These are phyloP conservation scores for Parasteatoda lunata DNA, from an alignment of 2,888 invertebrate genomes.

Conservation along the genomic window DNA sequence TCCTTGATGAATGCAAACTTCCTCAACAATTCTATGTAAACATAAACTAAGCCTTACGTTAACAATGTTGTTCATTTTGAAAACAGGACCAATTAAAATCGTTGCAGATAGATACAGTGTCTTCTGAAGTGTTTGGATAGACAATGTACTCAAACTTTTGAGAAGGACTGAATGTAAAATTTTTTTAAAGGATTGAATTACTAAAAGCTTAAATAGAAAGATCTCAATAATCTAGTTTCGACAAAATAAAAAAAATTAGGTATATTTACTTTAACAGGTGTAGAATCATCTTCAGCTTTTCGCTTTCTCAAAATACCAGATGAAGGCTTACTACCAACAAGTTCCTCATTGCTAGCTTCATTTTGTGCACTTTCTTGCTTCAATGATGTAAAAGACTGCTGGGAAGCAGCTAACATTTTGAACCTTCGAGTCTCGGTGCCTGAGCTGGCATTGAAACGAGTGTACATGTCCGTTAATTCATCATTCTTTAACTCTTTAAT, in stretches of 20 bases:
- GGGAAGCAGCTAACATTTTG: constrained; percentile 49
- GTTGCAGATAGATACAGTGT: too few species aligned
- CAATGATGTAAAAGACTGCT: background rate
- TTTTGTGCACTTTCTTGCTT: background rate
- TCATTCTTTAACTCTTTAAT: constrained; percentile 16
- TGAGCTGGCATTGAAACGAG: constrained; percentile 44
- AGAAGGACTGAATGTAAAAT: too few species aligned
- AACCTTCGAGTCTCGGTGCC: constrained; percentile 37
- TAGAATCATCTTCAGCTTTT: constrained; percentile 7
- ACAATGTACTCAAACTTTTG: too few species aligned
- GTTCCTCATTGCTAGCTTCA: background rate
- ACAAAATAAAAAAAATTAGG: background rate
- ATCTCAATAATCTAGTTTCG: too few species aligned
- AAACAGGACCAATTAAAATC: too few species aligned
- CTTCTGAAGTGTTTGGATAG: too few species aligned
- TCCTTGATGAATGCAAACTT: too few species aligned
- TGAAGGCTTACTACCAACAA: background rate
- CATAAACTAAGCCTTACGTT: too few species aligned
- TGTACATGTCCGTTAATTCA: constrained; percentile 51
- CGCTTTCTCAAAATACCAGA: constrained; percentile 55
- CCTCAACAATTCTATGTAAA: too few species aligned
- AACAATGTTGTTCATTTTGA: too few species aligned
- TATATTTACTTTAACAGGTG: constrained; percentile 45
- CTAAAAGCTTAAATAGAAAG: too few species aligned
- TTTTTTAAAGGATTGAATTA: too few species aligned